phyloP scores from a whole-genome alignment of 2,113 vertebrate species.

The Nerophis lumbriciformis region DNA sequence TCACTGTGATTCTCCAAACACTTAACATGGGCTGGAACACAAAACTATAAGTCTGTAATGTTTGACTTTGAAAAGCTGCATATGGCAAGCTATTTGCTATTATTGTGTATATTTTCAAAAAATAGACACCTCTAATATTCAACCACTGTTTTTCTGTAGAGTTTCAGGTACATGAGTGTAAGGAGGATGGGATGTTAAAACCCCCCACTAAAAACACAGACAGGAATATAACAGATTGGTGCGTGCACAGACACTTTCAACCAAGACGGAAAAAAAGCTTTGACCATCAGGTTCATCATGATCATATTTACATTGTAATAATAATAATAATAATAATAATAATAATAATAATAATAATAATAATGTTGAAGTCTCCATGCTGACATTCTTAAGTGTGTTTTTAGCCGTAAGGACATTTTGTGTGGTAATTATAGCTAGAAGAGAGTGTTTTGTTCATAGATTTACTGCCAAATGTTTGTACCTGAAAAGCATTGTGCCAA shows the following conservation, averaged over 20 bases:
- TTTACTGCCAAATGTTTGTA: conserved; percentile 35
- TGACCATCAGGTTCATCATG: conserved; percentile 8
- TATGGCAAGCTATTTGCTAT: conserved; percentile 19
- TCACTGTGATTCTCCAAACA: conserved; percentile 61
- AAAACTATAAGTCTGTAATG: conserved; percentile 34
- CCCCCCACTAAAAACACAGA: conserved; percentile 12
- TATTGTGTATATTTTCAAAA: conserved; percentile 24
- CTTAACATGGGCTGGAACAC: conserved; percentile 37
- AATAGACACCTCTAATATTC: conserved; percentile 19
- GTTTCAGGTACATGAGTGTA: conserved; percentile 19
- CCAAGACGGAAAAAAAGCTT: conserved; percentile 3
- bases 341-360: conserved; percentile 2
- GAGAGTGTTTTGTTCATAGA: conserved; percentile 37
- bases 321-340: conserved; percentile 2
- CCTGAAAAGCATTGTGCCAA: conserved; percentile 45
- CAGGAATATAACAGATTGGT: conserved; percentile 3
- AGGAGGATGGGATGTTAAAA: conserved; percentile 1
- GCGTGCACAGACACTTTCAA: conserved; percentile 15
- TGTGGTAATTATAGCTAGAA: conserved; percentile 21
- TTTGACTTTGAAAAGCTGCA: conserved; percentile 30
- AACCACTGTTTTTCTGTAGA: conserved; percentile 20
- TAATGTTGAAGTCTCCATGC: conserved; percentile 13
- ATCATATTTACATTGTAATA: conserved; percentile 7
- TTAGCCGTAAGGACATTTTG: conserved; percentile 31
- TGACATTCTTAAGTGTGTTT: conserved; percentile 18